These are phyloP conservation scores for Ditula angustiorana DNA, from an alignment of 2,888 invertebrate species.

Conservation along the genomic window DNA sequence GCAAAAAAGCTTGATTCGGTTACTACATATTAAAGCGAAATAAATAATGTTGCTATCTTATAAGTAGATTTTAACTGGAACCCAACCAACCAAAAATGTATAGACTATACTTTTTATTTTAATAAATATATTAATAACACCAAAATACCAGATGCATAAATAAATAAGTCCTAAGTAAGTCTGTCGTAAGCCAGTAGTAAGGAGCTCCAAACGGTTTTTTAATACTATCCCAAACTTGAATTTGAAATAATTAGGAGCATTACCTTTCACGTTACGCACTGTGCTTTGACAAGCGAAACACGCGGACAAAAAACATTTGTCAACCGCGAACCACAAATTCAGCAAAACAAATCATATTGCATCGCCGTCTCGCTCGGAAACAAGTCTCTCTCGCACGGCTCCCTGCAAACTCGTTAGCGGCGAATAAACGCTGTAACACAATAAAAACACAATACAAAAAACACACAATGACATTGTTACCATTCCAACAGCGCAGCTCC, in stretches of 20 bases:
- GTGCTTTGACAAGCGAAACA: conserved; percentile 10
- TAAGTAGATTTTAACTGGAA: too few species aligned
- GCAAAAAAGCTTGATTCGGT: too few species aligned
- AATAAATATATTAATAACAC: too few species aligned
- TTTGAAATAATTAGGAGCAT: conserved; percentile 6
- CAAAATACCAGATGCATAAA: too few species aligned
- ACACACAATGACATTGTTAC: conserved; percentile 61
- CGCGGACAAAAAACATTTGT: conserved; percentile 29
- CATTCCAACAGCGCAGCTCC: conserved; percentile 35
- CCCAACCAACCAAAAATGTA: too few species aligned
- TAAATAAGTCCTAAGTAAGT: too few species aligned
- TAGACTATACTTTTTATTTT: too few species aligned
- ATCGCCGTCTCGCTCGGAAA: conserved; percentile 51
- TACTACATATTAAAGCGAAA: too few species aligned
- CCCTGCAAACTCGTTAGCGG: conserved; percentile 79
- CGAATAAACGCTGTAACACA: conserved; percentile 78
- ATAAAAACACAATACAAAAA: conserved; percentile 80
- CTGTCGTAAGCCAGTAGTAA: too few species aligned
- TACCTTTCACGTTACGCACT: conserved; percentile 24
- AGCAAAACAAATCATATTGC: conserved; percentile 68
- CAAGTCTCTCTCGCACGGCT: conserved; percentile 59
- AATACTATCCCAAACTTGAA: not conserved
- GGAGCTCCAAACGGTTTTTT: too few species aligned
- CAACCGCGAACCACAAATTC: conserved; percentile 59
- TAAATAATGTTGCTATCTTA: too few species aligned